A percentile compares a stretch with the other conserved stretches of the same genome.
phyloP scores from a whole-genome alignment of 2,113 vertebrate genomes.

The Bufo gargarizans region DNA sequence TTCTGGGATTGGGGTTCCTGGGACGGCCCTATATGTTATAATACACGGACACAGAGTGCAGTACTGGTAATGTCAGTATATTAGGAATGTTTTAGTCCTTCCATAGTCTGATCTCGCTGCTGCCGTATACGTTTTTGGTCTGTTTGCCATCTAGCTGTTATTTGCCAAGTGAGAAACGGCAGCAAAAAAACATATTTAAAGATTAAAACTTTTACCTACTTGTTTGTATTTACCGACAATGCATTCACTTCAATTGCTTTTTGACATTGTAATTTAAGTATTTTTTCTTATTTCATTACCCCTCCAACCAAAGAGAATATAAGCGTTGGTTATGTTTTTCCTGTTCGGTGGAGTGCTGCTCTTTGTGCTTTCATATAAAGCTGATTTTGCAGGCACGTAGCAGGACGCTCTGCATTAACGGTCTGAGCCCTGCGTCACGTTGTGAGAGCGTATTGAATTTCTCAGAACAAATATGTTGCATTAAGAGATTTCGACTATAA shows the following conservation, averaged over 20 bases:
- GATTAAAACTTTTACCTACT: not conserved
- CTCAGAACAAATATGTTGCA: slow-evolving; percentile 41
- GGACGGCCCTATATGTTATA: too few relatives aligned
- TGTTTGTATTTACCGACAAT: not conserved
- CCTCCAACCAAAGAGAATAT: too few relatives aligned
- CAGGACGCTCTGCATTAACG: slow-evolving; percentile 12
- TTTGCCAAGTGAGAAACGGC: not conserved
- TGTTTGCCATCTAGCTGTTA: not conserved
- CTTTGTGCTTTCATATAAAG: slow-evolving; percentile 29
- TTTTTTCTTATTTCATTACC: not conserved
- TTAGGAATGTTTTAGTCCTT: too few relatives aligned
- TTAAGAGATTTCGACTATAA: slow-evolving; percentile 46
- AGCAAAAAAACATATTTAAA: not conserved
- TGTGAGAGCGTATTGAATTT: slow-evolving; percentile 49
- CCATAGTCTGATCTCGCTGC: too few relatives aligned
- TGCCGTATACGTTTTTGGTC: too few relatives aligned
- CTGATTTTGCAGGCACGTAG: slow-evolving; percentile 24
- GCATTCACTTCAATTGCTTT: not conserved
- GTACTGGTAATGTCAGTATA: too few relatives aligned
- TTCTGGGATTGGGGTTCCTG: too few relatives aligned
- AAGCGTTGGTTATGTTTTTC: not conserved
- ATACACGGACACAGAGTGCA: too few relatives aligned
- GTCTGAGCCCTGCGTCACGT: not conserved
- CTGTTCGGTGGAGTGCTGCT: not conserved
- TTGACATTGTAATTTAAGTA: not conserved